Evolutionary conservation across 2,797 vertebrate species (phyloP), one percentile per base, ranked within the genome.

Genomic region (Eptatretus atami): DNA sequence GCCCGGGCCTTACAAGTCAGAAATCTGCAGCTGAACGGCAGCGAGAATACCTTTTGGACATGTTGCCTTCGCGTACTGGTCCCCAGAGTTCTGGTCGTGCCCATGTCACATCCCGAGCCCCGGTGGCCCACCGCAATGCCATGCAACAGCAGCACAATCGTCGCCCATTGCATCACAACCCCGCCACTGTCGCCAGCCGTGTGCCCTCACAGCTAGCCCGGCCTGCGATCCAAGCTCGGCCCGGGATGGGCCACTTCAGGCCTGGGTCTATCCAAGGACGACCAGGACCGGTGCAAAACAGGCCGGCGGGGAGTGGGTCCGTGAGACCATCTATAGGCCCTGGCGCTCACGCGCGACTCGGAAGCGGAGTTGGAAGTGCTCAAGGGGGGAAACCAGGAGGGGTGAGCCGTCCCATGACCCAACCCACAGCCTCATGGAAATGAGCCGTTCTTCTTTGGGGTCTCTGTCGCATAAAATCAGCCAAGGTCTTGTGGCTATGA

Each of bases 1-100:
- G 80, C 70, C 85, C 90, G 13, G 80, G 81, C 67, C 71, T 94
- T 72, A 75, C 84, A 14, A 81, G 84, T 70, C 57, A 61, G 24
- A 87, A 96, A 61, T 84, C 86, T 1, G 78, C 90, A 11, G 83
- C 85, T 65, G 92, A 96, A 65, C 88, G 92, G 73, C 92, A 96
- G 73, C 82, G 92, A 64, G 92, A 96, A 69, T 96, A 98, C 71
- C 86, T 98, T 69, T 79, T 96, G 72, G 88, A 95, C 77, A 95
- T 98, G 90, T 94, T 98, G 72, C 90, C 90, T 19, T 86, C 92
- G 52, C 83, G 88, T 70, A 84, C 90, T 68, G 85, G 95, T 77
- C 84, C 85, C 74, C 90, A 96, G 71, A 44, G 31, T 44, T 44
- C 31, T 44, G 31, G 31, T 44, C 31, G 31, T 44, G 31, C 31